Base-by-base conservation (phyloP, 2,797 vertebrate species). In the Macroramphosus scolopax region DNA sequence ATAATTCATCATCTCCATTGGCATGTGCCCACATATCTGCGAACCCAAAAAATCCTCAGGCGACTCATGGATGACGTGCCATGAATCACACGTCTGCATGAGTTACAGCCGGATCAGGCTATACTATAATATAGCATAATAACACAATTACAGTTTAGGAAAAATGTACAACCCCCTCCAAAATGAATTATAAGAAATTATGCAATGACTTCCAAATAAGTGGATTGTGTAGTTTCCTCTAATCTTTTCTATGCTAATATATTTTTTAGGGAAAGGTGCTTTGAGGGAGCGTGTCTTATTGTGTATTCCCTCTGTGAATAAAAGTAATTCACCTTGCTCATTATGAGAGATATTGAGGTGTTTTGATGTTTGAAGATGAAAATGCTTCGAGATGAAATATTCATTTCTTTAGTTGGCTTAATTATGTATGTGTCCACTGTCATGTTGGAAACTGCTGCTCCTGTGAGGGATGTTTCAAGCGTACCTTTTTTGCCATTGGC, bases 371-470 rank as follows among this genome's bases (percentile, higher is more conserved):
- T 81, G 59, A 69, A 81, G 73, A 84, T 80, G 62, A 80, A 81
- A 82, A 82, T 83, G 77, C 72, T 77, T 44, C 32, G 55, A 75
- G 64, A 84, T 87, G 49, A 86, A 85, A 86, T 84, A 86, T 87
- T 86, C 70, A 81, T 81, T 75, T 72, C 66, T 63, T 75, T 67
- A 63, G 48, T 71, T 77, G 65, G 58, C 67, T 83, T 82, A 83
- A 85, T 85, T 84, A 86, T 84, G 74, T 78, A 84, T 84, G 85
- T 85, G 81, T 84, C 82, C 85, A 85, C 82, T 87, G 85, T 85
- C 81, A 81, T 60, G 75, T 75, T 59, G 72, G 42, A 75, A 72
- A 58, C 71, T 56, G 66, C 72, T 60, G 70, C 75, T 84, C 63
- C 67, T 56, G 65, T 84, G 81, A 85, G 80, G 75, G 67, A 73